Conservation (phyloP, 2,888 invertebrate species). For the Noctua comes region DNA sequence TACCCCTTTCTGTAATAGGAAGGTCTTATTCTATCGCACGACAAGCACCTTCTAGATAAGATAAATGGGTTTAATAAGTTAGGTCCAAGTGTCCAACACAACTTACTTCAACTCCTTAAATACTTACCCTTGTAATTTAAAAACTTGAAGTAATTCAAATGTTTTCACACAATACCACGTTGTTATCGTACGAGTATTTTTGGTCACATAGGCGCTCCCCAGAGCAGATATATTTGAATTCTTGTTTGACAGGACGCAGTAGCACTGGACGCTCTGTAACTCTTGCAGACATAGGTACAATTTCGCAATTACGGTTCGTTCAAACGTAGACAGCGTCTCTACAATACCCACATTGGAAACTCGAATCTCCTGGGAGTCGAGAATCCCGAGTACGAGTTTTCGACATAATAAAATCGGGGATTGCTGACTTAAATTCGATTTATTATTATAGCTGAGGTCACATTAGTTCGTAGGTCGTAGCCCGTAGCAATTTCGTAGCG, state of each 20-base stretch:
- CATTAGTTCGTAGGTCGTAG: conserved; percentile 28
- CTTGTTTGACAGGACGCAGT: conserved; percentile 29
- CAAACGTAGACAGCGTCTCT: conserved; percentile 22
- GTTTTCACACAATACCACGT: conserved; percentile 7
- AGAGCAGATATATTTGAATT: conserved; percentile 30
- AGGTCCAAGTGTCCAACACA: background rate
- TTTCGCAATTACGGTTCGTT: conserved; percentile 36
- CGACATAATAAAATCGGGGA: conserved; percentile 42
- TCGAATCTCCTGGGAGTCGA: conserved; percentile 32
- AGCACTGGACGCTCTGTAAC: background rate
- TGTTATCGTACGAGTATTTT: background rate
- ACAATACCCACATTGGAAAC: conserved; percentile 28
- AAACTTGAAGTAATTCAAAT: conserved; percentile 15
- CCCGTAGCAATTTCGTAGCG: conserved; percentile 37
- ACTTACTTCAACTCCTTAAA: background rate
- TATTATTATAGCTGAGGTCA: conserved; percentile 39
- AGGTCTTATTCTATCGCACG: background rate
- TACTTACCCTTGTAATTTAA: conserved; percentile 2
- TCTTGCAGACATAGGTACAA: conserved; percentile 19
- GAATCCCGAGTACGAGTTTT: conserved; percentile 21
- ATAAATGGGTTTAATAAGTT: conserved; percentile 1
- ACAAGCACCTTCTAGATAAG: background rate
- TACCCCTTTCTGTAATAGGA: background rate
- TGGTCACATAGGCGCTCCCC: background rate
- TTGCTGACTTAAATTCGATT: conserved; percentile 48